Evolutionary conservation across 2,797 vertebrate genomes (phyloP).

Genomic region (Lacerta agilis): DNA sequence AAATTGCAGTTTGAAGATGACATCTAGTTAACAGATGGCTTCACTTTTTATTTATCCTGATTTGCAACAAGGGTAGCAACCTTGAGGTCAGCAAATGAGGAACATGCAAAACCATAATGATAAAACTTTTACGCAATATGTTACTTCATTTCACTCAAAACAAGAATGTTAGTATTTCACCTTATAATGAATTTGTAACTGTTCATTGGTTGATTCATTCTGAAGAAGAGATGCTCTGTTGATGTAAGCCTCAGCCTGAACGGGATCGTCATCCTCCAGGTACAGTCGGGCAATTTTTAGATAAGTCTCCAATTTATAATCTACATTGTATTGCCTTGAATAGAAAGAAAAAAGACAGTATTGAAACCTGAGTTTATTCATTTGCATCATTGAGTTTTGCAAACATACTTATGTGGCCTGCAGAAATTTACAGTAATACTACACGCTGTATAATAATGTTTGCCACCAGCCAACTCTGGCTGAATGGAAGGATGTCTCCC

Average conservation of each 20-base stretch:
- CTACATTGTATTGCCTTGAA: slow-evolving; percentile 94
- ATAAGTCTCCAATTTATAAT: slow-evolving; percentile 98
- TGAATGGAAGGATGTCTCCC: neutral
- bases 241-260: slow-evolving; percentile 98
- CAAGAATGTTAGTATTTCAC: slow-evolving; percentile 71
- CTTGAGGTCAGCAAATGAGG: neutral
- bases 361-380: neutral
- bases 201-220: slow-evolving; percentile 97
- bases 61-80: no score
- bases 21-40: no score
- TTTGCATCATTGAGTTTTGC: neutral
- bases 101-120: neutral
- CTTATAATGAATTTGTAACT: slow-evolving; percentile 99
- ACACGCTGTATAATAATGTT: neutral
- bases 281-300: slow-evolving; percentile 97
- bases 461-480: neutral
- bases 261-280: slow-evolving; percentile 96
- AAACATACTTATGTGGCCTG: neutral
- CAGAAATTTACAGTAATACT: neutral
- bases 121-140: neutral
- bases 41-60: no score
- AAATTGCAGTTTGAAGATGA: no score
- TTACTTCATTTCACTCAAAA: slow-evolving; percentile 9
- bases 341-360: slow-evolving; percentile 12
- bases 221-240: slow-evolving; percentile 97